A percentile compares a stretch with the other conserved stretches of the same genome.
Evolutionary conservation across 2,888 invertebrate genomes (phyloP).

Genomic region (Mythimna ferrago): DNA sequence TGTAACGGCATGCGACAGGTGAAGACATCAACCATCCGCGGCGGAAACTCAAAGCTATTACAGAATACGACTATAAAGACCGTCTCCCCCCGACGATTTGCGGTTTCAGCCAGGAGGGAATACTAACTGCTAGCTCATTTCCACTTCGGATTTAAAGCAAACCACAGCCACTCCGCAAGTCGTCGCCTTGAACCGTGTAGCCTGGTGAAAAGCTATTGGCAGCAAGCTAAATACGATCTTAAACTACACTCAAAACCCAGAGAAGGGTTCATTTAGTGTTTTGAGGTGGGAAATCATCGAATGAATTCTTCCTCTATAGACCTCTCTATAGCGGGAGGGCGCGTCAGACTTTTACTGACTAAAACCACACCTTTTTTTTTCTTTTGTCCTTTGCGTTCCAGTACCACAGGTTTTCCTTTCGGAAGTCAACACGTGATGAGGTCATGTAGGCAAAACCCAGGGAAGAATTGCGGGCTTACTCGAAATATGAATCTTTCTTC

Average conservation of each 20-base stretch:
- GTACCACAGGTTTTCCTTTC: no score
- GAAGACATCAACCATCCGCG: constrained; percentile 77
- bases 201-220: constrained; percentile 33
- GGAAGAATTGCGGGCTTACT: no score
- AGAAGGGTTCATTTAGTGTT: no score
- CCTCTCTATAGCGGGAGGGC: no score
- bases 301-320: no score
- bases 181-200: constrained; percentile 63
- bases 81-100: constrained; percentile 80
- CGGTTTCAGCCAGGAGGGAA: constrained; percentile 79
- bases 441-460: no score
- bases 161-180: constrained; percentile 80
- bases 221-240: constrained; percentile 5
- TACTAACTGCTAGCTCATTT: constrained; percentile 83
- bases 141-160: constrained; percentile 82
- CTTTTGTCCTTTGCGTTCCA: no score
- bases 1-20: constrained; percentile 83
- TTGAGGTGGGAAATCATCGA: no score
- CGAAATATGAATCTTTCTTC: no score
- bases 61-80: constrained; percentile 74
- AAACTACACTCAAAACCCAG: background rate
- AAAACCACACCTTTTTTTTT: no score
- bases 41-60: constrained; percentile 78
- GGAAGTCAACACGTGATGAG: no score
- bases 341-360: no score